Evolutionary conservation across 2,113 vertebrate species (phyloP).

Genomic region (Hypocryptadius cinnamomeus): DNA sequence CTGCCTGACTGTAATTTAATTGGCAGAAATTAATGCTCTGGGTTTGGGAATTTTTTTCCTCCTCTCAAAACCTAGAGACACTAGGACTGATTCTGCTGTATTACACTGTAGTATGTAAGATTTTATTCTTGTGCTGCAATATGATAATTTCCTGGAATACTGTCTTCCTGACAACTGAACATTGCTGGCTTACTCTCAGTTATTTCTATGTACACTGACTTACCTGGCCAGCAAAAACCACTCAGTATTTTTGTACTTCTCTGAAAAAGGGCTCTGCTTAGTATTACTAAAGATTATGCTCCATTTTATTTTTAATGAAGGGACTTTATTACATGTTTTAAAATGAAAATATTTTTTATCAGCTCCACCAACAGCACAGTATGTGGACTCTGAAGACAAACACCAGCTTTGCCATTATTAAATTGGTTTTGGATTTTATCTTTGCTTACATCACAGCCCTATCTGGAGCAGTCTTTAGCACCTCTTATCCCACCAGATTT

Average conservation of each 20-base stretch:
- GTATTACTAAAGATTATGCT: not conserved
- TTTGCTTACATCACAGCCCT: not conserved
- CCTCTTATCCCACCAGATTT: constrained; percentile 17
- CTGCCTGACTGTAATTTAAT: constrained; percentile 57
- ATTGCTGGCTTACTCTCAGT: not conserved
- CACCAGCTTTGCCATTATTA: not conserved
- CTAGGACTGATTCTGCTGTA: not conserved
- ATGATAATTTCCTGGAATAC: not conserved
- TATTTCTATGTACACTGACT: not conserved
- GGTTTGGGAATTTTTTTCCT: constrained; percentile 2
- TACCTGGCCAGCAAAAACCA: not conserved
- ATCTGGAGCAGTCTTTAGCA: not conserved
- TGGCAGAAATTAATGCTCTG: constrained; percentile 52
- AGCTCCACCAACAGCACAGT: not conserved
- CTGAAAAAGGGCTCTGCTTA: not conserved
- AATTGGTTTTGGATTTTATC: not conserved
- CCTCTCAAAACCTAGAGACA: not conserved
- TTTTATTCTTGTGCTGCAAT: not conserved
- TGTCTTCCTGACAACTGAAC: not conserved
- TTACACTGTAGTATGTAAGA: not conserved
- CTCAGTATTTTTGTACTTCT: not conserved
- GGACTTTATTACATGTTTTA: not conserved
- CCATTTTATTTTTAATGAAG: not conserved
- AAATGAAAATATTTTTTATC: not conserved
- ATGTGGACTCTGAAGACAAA: not conserved